These are phyloP conservation scores for Anadara kagoshimensis DNA, from an alignment of 1,140 invertebrate species.

Conservation along the genomic window DNA sequence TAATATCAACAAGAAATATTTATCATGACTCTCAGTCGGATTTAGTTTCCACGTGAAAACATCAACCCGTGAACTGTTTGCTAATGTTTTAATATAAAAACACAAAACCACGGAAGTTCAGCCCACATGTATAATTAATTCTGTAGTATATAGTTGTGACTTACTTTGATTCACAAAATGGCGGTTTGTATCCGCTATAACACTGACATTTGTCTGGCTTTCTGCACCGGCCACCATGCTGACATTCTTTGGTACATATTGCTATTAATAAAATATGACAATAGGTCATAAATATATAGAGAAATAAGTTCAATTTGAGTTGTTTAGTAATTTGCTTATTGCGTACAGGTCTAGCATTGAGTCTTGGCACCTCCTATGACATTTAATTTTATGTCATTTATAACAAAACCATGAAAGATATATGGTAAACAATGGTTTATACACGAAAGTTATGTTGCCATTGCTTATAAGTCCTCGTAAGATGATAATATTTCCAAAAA, in stretches of 20 bases:
- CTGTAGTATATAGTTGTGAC: background rate
- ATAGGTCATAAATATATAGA: background rate
- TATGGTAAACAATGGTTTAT: background rate
- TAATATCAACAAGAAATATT: too few relatives aligned
- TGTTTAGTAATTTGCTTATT: background rate
- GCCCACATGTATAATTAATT: too few relatives aligned
- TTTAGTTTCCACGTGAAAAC: too few relatives aligned
- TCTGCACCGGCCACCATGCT: constrained; percentile 71
- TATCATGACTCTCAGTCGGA: too few relatives aligned
- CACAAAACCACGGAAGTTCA: too few relatives aligned
- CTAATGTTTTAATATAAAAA: too few relatives aligned
- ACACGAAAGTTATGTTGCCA: background rate
- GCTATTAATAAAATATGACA: constrained; percentile 39
- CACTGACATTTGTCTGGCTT: constrained; percentile 70
- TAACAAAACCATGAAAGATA: background rate
- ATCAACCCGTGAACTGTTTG: too few relatives aligned
- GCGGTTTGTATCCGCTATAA: constrained; percentile 65
- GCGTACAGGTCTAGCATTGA: background rate
- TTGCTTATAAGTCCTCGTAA: too few relatives aligned
- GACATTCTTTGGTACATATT: constrained; percentile 63
- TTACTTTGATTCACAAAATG: constrained; percentile 56
- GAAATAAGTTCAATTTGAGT: background rate
- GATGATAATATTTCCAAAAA: too few relatives aligned
- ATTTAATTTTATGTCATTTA: background rate
- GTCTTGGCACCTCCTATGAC: background rate